phyloP scores from a whole-genome alignment of 1,140 invertebrate species.

The Apis florea region DNA sequence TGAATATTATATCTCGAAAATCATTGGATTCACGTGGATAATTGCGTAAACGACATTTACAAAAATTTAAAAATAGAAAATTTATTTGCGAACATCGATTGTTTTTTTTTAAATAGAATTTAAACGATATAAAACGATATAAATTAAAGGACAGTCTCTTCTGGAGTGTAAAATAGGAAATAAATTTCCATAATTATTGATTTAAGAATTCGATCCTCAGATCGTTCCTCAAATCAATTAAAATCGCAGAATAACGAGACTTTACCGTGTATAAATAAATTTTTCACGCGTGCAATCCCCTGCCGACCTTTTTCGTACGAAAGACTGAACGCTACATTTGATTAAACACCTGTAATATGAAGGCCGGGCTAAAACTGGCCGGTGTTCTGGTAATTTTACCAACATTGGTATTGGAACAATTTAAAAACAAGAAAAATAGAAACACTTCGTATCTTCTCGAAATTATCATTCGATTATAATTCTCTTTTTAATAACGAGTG shows the following conservation, averaged over 20 bases:
- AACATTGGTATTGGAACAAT: background rate
- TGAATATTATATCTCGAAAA: too few relatives aligned
- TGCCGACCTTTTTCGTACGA: slow-evolving; percentile 33
- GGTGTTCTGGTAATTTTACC: slow-evolving; percentile 33
- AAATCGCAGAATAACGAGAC: background rate
- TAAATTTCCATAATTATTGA: background rate
- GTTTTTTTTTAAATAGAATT: too few relatives aligned
- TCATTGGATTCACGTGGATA: too few relatives aligned
- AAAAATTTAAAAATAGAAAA: too few relatives aligned
- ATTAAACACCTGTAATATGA: slow-evolving; percentile 34
- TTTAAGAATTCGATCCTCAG: background rate
- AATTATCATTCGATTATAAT: background rate
- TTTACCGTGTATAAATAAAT: slow-evolving; percentile 13
- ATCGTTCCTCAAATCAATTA: background rate
- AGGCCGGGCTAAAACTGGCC: slow-evolving; percentile 25
- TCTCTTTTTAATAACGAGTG: too few relatives aligned
- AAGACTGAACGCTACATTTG: slow-evolving; percentile 34
- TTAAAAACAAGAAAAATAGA: background rate
- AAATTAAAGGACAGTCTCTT: too few relatives aligned
- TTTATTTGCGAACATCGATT: too few relatives aligned
- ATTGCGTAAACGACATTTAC: too few relatives aligned
- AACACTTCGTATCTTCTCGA: background rate
- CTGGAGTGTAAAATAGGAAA: too few relatives aligned
- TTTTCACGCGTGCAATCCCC: slow-evolving; percentile 24
- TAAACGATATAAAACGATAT: too few relatives aligned